Evolutionary conservation across 2,113 vertebrate genomes (phyloP).

Genomic region (Lutjanus erythropterus): DNA sequence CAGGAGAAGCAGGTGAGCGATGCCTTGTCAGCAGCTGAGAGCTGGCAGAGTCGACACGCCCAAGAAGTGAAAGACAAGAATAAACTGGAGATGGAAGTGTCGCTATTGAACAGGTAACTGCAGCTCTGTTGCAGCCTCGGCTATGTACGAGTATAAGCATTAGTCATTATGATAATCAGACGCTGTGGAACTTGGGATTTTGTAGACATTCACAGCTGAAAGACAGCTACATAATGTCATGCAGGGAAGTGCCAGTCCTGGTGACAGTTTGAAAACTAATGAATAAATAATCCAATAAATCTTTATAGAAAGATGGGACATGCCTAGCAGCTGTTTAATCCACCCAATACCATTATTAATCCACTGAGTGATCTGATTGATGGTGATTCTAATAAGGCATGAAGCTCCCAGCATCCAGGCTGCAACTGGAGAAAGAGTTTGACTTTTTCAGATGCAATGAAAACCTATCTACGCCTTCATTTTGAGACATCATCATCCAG

Average conservation of each 20-base stretch:
- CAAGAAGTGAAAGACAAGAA: constrained; percentile 89
- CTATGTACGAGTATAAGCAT: not conserved
- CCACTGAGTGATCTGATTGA: not conserved
- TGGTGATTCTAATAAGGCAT: not conserved
- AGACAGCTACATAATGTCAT: not conserved
- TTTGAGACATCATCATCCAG: not conserved
- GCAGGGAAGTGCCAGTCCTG: not conserved
- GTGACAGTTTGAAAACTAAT: not conserved
- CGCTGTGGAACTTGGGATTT: not conserved
- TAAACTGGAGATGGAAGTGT: constrained; percentile 88
- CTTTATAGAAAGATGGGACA: not conserved
- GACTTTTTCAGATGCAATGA: not conserved
- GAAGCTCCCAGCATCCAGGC: not conserved
- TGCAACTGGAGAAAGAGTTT: not conserved
- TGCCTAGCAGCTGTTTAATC: not conserved
- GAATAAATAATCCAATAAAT: not conserved
- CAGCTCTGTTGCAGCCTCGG: not conserved
- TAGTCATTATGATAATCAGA: not conserved
- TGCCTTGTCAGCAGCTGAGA: constrained; percentile 85
- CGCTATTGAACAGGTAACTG: constrained; percentile 88
- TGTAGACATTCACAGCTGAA: not conserved
- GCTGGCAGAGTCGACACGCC: constrained; percentile 87
- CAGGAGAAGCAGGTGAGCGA: constrained; percentile 89
- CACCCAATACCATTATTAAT: not conserved
- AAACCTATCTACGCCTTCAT: not conserved